A percentile compares a stretch with the other conserved stretches of the same genome.
phyloP scores from a whole-genome alignment of 2,797 vertebrate genomes.

The Urophycis tenuis region DNA sequence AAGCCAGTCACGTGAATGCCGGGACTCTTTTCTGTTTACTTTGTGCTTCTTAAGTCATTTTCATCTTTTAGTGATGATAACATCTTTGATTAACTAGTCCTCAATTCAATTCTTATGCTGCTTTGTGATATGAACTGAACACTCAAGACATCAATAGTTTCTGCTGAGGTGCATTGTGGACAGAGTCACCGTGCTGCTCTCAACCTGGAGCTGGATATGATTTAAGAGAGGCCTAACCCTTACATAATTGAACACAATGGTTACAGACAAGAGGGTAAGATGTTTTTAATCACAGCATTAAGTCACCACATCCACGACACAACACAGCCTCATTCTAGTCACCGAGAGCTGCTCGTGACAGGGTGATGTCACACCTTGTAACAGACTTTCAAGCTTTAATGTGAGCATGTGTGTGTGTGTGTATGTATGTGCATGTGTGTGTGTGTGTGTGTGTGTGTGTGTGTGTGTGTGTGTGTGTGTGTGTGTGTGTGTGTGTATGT shows the following conservation, averaged over 20 bases:
- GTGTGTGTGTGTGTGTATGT: background rate
- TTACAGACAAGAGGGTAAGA: background rate
- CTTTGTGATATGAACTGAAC: background rate
- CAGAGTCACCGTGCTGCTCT: background rate
- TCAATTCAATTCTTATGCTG: too few species aligned
- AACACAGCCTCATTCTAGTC: background rate
- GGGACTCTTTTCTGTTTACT: background rate
- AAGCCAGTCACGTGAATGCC: background rate
- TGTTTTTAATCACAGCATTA: background rate
- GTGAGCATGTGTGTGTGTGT: background rate
- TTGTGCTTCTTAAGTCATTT: background rate
- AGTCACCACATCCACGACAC: background rate
- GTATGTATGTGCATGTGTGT: background rate
- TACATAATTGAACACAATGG: slow-evolving; percentile 1
- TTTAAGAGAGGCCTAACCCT: background rate
- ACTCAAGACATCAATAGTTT: background rate
- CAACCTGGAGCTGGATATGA: background rate
- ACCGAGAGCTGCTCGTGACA: background rate
- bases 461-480: background rate
- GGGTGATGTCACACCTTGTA: slow-evolving; percentile 1
- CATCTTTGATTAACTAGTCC: too few species aligned
- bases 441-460: background rate
- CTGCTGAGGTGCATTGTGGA: background rate
- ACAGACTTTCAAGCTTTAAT: background rate
- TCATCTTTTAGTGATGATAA: background rate